phyloP scores from a whole-genome alignment of 64 coral and sea anemone genomes.

The Dendronephthya gigantea region DNA sequence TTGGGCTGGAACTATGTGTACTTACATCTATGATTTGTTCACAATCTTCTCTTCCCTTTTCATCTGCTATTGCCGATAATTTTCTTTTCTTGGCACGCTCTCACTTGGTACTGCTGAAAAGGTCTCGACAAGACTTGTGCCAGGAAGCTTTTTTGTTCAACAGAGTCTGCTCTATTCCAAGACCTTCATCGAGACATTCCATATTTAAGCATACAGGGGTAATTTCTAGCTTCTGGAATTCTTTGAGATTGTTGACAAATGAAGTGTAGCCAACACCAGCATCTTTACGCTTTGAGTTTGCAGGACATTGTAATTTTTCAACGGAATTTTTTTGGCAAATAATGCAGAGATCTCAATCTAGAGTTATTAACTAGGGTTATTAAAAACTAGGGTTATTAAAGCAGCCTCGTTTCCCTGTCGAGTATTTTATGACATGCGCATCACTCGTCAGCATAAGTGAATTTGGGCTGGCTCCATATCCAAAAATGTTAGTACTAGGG shows the following conservation, averaged over 20 bases:
- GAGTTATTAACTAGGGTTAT: too few species aligned
- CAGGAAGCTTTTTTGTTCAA: slow-evolving; percentile 18
- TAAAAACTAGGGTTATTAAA: too few species aligned
- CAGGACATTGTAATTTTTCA: slow-evolving; percentile 1
- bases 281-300: slow-evolving; percentile 29
- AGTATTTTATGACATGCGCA: too few species aligned
- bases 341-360: slow-evolving; percentile 21
- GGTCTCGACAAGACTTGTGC: slow-evolving; percentile 25
- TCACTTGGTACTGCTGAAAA: slow-evolving; percentile 20
- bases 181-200: slow-evolving; percentile 19
- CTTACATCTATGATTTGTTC: background rate
- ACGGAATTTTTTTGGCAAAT: slow-evolving; percentile 29
- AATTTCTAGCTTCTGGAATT: slow-evolving; percentile 6
- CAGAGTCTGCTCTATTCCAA: slow-evolving; percentile 22
- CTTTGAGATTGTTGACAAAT: slow-evolving; percentile 29
- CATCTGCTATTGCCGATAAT: too few species aligned
- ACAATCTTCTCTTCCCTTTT: background rate
- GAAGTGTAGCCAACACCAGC: slow-evolving; percentile 30
- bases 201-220: slow-evolving; percentile 7
- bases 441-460: too few species aligned
- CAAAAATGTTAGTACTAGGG: too few species aligned
- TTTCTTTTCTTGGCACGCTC: slow-evolving; percentile 33
- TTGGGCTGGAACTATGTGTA: background rate
- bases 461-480: too few species aligned
- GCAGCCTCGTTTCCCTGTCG: too few species aligned